Evolutionary conservation across 2,113 vertebrate genomes (phyloP).

Genomic region (Sigmodon hispidus): DNA sequence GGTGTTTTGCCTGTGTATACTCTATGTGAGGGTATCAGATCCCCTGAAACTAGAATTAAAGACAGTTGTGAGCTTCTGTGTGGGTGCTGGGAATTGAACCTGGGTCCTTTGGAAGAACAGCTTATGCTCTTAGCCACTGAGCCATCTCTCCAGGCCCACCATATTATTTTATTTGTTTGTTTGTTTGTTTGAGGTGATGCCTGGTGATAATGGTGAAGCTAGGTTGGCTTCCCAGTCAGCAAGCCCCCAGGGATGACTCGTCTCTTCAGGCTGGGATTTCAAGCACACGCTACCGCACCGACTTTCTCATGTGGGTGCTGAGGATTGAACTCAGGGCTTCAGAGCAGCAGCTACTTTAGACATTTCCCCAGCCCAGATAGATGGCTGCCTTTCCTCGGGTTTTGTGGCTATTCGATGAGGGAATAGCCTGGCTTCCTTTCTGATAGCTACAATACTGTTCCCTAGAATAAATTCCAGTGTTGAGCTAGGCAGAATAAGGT

Average conservation of each 20-base stretch:
- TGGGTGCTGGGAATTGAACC: background rate
- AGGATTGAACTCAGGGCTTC: background rate
- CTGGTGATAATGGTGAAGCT: no score
- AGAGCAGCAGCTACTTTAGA: background rate
- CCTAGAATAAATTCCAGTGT: fast-evolving
- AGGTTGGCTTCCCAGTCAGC: background rate
- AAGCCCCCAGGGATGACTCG: background rate
- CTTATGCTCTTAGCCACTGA: background rate
- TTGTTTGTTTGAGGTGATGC: background rate
- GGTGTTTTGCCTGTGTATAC: background rate
- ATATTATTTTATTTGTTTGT: background rate
- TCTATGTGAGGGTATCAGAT: background rate
- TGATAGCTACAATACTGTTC: background rate
- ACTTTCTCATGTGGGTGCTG: background rate
- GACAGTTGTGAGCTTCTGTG: background rate
- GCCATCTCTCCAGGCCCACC: background rate
- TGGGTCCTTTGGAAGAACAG: background rate
- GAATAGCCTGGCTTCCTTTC: background rate
- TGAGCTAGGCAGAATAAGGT: background rate
- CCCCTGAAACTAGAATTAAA: background rate
- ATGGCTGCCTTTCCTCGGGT: background rate
- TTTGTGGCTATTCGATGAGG: background rate
- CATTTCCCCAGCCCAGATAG: background rate
- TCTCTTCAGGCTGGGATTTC: background rate
- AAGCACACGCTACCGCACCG: background rate